phyloP scores from a whole-genome alignment of 2,888 invertebrate species.

The Chouioia cunea region DNA sequence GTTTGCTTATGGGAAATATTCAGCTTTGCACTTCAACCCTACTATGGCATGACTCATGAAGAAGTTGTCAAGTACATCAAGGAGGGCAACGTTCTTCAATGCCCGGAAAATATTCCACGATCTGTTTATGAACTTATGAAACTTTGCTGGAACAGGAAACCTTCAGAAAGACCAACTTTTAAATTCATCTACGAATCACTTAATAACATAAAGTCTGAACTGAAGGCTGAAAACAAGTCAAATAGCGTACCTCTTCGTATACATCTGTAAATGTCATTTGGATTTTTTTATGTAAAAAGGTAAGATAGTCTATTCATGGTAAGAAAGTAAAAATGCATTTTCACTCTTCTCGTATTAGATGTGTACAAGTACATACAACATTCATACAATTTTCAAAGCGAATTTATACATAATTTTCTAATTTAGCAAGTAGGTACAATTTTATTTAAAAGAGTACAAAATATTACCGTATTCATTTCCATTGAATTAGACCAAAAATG shows the following conservation, averaged over 20 bases:
- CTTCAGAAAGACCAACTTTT: constrained; percentile 88
- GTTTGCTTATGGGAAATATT: constrained; percentile 98
- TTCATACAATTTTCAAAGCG: too few relatives aligned
- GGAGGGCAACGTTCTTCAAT: constrained; percentile 90
- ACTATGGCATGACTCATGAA: constrained; percentile 97
- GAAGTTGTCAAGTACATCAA: constrained; percentile 95
- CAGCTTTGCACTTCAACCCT: constrained; percentile 95
- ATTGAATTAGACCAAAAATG: constrained; percentile 15
- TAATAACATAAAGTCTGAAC: constrained; percentile 74
- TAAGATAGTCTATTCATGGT: constrained; percentile 27
- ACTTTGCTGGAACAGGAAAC: constrained; percentile 92
- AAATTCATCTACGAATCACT: constrained; percentile 84
- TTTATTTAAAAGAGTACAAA: constrained; percentile 33
- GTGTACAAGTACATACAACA: constrained; percentile 38
- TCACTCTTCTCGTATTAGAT: constrained; percentile 36
- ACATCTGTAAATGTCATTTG: constrained; percentile 57
- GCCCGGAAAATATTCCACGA: constrained; percentile 91
- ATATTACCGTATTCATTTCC: constrained; percentile 16
- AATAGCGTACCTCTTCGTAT: constrained; percentile 63
- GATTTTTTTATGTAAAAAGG: constrained; percentile 38
- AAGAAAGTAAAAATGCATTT: constrained; percentile 36
- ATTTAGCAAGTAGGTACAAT: constrained; percentile 22
- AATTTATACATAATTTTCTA: constrained; percentile 18
- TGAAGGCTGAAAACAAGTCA: constrained; percentile 64
- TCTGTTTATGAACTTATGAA: constrained; percentile 93